Evolutionary conservation across 2,888 invertebrate species (phyloP).

Genomic region (Punctoribates punctum): DNA sequence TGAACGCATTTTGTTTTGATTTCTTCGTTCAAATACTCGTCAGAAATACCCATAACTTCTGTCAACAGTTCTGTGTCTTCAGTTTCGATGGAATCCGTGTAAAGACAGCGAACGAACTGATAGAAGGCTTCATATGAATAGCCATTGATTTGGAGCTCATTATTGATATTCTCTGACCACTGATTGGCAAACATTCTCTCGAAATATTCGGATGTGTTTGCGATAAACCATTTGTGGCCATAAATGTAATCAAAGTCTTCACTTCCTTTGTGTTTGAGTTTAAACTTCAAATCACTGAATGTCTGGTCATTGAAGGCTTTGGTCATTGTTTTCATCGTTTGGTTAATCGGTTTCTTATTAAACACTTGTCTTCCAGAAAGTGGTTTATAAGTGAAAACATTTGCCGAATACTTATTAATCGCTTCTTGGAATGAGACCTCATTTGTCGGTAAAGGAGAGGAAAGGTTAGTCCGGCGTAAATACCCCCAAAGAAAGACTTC

Average conservation of each 20-base stretch:
- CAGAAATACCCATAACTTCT: conserved; percentile 27
- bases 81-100: too few species aligned
- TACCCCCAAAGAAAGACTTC: too few species aligned
- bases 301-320: too few species aligned
- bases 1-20: conserved; percentile 37
- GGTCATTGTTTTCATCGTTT: background rate
- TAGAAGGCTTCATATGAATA: conserved; percentile 35
- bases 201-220: too few species aligned
- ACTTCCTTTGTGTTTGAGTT: too few species aligned
- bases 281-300: too few species aligned
- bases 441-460: too few species aligned
- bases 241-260: too few species aligned
- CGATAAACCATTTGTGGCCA: too few species aligned
- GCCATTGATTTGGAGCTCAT: conserved; percentile 4
- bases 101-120: too few species aligned
- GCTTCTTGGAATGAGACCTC: conserved; percentile 14
- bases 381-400: background rate
- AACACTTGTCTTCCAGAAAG: background rate
- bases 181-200: conserved; percentile 22
- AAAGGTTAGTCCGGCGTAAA: too few species aligned
- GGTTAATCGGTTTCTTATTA: background rate
- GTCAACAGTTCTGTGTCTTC: background rate
- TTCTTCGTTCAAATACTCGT: conserved; percentile 29
- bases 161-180: conserved; percentile 23
- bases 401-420: conserved; percentile 9